Evolutionary conservation across 2,797 vertebrate genomes (phyloP).

Genomic region (Xenops minutus): DNA sequence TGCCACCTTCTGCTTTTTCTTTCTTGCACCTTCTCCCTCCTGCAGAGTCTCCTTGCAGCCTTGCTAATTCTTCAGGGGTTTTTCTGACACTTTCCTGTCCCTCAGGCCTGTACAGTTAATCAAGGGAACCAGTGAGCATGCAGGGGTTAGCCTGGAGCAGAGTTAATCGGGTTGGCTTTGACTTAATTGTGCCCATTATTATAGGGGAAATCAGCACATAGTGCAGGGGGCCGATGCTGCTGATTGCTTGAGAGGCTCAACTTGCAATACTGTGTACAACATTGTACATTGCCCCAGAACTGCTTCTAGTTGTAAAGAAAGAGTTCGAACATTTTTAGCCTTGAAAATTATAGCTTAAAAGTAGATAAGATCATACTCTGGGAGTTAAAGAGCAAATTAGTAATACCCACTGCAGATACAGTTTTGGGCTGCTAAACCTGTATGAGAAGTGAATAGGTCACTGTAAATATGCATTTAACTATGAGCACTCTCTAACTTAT

Average conservation of each 20-base stretch:
- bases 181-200: slow-evolving; percentile 63
- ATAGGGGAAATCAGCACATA: slow-evolving; percentile 1
- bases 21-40: slow-evolving; percentile 41
- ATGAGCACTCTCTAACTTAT: neutral
- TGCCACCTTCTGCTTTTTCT: slow-evolving; percentile 39
- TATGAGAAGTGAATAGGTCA: neutral
- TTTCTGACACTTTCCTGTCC: slow-evolving; percentile 44
- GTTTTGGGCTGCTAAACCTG: neutral
- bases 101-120: slow-evolving; percentile 39
- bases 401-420: neutral
- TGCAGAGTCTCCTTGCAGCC: slow-evolving; percentile 6
- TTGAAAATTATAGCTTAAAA: neutral
- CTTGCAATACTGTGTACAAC: neutral
- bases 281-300: neutral
- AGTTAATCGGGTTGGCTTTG: slow-evolving; percentile 48
- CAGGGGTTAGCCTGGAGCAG: slow-evolving; percentile 16
- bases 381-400: neutral
- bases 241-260: slow-evolving; percentile 47
- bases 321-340: neutral
- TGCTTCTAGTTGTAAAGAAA: neutral
- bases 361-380: neutral
- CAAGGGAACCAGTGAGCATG: slow-evolving; percentile 33
- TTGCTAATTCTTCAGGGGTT: slow-evolving; percentile 39
- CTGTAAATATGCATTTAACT: neutral
- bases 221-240: slow-evolving; percentile 1